Evolutionary conservation across 2,113 vertebrate species (phyloP).

Genomic region (Serinus canaria): DNA sequence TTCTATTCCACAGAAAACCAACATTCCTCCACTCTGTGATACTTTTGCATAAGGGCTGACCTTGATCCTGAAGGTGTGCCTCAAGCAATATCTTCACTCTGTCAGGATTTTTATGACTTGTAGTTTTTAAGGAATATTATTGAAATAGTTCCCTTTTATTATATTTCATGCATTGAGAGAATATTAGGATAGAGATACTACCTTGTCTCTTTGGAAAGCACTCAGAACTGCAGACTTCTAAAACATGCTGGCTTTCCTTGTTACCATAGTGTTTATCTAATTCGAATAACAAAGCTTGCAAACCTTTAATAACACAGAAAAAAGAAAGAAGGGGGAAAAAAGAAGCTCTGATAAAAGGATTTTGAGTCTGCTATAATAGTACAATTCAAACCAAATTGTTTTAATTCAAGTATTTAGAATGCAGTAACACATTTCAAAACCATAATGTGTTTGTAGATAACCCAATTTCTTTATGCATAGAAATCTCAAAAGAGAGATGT

Average conservation of each 20-base stretch:
- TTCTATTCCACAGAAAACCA: neutral
- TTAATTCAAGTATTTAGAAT: constrained; percentile 67
- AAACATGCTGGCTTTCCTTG: neutral
- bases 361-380: constrained; percentile 38
- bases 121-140: neutral
- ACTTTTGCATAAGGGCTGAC: neutral
- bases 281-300: constrained; percentile 43
- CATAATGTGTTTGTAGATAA: constrained; percentile 56
- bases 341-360: constrained; percentile 35
- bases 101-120: neutral
- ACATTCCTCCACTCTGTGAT: neutral
- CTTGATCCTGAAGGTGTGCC: neutral
- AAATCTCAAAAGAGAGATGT: constrained; percentile 61
- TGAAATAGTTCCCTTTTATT: neutral
- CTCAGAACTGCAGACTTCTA: constrained; percentile 18
- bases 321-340: neutral
- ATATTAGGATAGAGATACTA: neutral
- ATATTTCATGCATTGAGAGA: neutral
- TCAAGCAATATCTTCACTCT: neutral
- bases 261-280: constrained; percentile 31
- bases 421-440: constrained; percentile 59
- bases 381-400: constrained; percentile 63
- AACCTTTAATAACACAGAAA: constrained; percentile 25
- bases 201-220: constrained; percentile 8
- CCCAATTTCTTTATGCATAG: constrained; percentile 60